phyloP scores from a whole-genome alignment of 2,113 vertebrate species.

The Aphelocoma coerulescens region DNA sequence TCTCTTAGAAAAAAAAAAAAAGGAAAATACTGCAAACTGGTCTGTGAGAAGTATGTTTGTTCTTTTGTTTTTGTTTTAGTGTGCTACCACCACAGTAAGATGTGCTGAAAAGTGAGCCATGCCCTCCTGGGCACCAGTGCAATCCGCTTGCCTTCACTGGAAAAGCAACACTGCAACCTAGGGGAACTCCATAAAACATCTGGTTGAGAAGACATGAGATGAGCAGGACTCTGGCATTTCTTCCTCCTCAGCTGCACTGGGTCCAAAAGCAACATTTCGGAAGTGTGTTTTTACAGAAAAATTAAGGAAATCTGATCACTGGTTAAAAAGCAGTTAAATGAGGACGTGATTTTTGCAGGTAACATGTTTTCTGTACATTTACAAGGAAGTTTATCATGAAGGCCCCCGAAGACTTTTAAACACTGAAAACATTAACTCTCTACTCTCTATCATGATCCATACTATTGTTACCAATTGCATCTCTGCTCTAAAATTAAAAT shows the following conservation, averaged over 20 bases:
- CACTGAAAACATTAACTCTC: background rate
- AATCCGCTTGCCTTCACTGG: background rate
- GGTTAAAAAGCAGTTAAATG: background rate
- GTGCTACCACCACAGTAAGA: background rate
- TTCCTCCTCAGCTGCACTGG: background rate
- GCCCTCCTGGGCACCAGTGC: background rate
- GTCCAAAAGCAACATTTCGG: background rate
- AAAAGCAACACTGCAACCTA: conserved; percentile 46
- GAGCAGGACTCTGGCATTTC: background rate
- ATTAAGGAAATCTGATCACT: background rate
- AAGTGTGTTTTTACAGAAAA: background rate
- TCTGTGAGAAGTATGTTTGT: background rate
- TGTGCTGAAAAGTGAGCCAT: background rate
- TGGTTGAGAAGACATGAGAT: background rate
- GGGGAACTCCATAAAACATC: background rate
- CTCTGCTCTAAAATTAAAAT: background rate
- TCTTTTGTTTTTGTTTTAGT: background rate
- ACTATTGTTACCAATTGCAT: background rate
- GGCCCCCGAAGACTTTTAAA: background rate
- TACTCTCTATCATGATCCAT: background rate
- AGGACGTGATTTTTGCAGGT: background rate
- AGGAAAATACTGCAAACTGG: background rate
- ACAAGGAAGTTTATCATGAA: background rate
- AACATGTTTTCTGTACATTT: background rate
- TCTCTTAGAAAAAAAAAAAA: background rate